Evolutionary conservation across 2,888 invertebrate species (phyloP), one percentile per base, ranked within the genome.

Genomic region (Adineta ricciae): DNA sequence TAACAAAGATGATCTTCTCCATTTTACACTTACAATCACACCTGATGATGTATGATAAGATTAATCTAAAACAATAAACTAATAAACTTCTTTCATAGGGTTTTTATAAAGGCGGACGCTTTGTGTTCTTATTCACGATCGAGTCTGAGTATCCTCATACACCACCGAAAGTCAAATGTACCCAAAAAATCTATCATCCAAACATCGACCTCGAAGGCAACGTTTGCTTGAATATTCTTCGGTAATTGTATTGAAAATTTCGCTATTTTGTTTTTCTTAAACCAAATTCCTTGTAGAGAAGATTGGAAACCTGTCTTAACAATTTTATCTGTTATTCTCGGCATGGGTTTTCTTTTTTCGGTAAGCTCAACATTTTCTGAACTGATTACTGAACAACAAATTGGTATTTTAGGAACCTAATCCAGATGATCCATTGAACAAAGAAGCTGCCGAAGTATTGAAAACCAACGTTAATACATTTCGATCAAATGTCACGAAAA

Each of bases 231-330:
- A 98, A 98, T 91, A 97, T 98, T 90, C 92, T 97, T 89, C 93
- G 91, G 90, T 91, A 88, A 87, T 84, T 32, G 1, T 27, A 56
- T 54, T 7, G 14, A 24, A 24, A 14, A n/a, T n/a, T n/a, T n/a
- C n/a, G n/a, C n/a, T n/a, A n/a, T 73, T 73, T 41, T 73, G 14
- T 36, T n/a, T 78, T 9, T 3, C n/a, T 4, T 0, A 5, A n/a
- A 78, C 0, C n/a, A n/a, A n/a, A n/a, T n/a, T n/a, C n/a, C n/a
- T n/a, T n/a, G n/a, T 88, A 90, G 97, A 89, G 97, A 97, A 93
- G 97, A 98, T 92, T 98, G 97, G 97, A 98, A 98, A 91, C 97
- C 97, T 86, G 97, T 97, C 87, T 93, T 98, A 88, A 97, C 97
- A 86, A 95, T 98, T 88, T 97, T 96, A 91, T 96, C 97, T 87